phyloP scores from a whole-genome alignment of 2,888 invertebrate genomes.

The Megamerina dolium region DNA sequence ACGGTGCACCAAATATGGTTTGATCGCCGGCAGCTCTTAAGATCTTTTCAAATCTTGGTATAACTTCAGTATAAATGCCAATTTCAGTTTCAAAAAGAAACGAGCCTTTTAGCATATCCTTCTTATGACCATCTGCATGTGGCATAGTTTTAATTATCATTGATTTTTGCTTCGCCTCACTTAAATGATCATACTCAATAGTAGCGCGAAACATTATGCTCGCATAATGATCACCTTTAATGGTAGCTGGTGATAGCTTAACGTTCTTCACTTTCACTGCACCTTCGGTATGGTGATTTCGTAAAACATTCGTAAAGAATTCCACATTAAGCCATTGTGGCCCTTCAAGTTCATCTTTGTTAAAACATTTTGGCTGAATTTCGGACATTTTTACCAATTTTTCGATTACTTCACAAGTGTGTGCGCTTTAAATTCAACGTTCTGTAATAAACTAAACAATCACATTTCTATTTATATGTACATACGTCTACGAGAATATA shows the following conservation, averaged over 20 bases:
- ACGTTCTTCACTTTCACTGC: constrained; percentile 5
- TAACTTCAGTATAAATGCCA: constrained; percentile 17
- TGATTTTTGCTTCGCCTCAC: constrained; percentile 10
- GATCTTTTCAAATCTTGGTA: constrained; percentile 22
- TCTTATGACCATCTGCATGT: constrained; percentile 20
- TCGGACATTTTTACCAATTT: no score
- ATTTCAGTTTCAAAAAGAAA: constrained; percentile 22
- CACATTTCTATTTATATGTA: no score
- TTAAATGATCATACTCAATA: constrained; percentile 2
- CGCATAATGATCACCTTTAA: constrained; percentile 20
- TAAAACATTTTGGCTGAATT: constrained; percentile 14
- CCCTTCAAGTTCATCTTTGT: constrained; percentile 19
- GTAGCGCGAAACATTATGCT: constrained; percentile 20
- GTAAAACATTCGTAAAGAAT: constrained; percentile 18
- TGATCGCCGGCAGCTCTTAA: constrained; percentile 19
- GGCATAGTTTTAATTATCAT: constrained; percentile 25
- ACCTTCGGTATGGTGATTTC: constrained; percentile 1
- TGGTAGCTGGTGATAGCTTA: constrained; percentile 10
- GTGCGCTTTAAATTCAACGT: no score
- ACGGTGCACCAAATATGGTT: constrained; percentile 19
- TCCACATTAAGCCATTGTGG: constrained; percentile 20
- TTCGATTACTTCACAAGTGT: no score
- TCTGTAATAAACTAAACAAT: no score
- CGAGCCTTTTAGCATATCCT: constrained; percentile 14
- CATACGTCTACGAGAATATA: no score